A percentile compares a stretch with the other conserved stretches of the same genome.
These are phyloP conservation scores for Acanthococcus lagerstroemiae DNA, from an alignment of 2,888 invertebrate genomes.

Conservation along the genomic window DNA sequence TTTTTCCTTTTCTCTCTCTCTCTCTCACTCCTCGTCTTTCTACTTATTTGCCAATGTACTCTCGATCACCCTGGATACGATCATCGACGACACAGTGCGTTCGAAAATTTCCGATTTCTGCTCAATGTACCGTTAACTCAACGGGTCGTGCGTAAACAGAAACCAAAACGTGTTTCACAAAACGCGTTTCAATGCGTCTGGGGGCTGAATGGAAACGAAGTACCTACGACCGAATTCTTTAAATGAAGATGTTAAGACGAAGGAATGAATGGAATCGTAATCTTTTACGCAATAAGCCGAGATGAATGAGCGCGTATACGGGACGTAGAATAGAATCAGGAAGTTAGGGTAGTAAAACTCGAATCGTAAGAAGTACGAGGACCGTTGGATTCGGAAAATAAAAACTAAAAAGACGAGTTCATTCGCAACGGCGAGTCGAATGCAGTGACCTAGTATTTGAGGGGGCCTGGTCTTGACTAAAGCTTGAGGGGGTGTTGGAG, in stretches of 20 bases:
- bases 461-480: too few species aligned
- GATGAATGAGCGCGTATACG: too few species aligned
- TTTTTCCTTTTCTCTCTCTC: constrained; percentile 1
- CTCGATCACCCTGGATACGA: constrained; percentile 10
- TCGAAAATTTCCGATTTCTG: neutral
- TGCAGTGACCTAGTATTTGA: too few species aligned
- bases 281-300: too few species aligned
- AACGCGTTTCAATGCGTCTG: too few species aligned
- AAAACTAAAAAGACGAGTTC: too few species aligned
- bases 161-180: neutral
- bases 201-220: neutral
- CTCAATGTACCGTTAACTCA: neutral
- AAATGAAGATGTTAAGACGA: neutral
- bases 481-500: too few species aligned
- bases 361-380: neutral
- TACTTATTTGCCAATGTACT: neutral
- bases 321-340: too few species aligned
- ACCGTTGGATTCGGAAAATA: too few species aligned
- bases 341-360: neutral
- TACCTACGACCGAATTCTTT: too few species aligned
- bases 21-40: neutral
- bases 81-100: constrained; percentile 3
- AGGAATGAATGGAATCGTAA: neutral
- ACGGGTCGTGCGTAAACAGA: neutral
- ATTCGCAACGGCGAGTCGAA: too few species aligned